Evolutionary conservation across 2,797 vertebrate genomes (phyloP), one percentile per base, ranked within the genome.

Genomic region (Peromyscus attwateri): DNA sequence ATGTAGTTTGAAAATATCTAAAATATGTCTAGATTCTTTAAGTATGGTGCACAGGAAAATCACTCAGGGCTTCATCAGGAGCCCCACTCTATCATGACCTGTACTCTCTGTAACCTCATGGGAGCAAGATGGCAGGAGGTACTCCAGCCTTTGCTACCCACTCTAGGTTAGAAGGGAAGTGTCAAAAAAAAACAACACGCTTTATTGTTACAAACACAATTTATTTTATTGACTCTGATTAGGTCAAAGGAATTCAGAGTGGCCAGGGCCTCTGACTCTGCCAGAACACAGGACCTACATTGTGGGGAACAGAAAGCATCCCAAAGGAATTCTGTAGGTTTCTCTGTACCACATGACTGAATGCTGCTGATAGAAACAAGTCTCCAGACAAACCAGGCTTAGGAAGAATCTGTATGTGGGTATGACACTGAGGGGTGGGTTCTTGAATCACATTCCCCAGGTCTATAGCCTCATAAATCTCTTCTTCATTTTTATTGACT

Each of bases 11-110:
- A 76, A 95, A 92, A 55, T 71, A 85, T 64, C 21, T 82, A 43
- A 87, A 94, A 87, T 46, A 68, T 87, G 91, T 87, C 76, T 64
- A 94, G 27, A 88, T 90, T 83, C 34, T 62, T 79, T 60, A 55
- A 89, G 16, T 88, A n/a, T 79, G 87, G 31, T 71, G 31, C 31
- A 82, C 49, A 89, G 43, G 4, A 55, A 89, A 52, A 73, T 83
- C 1, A 37, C 3, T 11, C 13, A 73, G 3, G 60, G 17, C 29
- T 92, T 88, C 14, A 64, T 84, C 40, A 79, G 70, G 60, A 77
- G 71, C 88, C 79, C 52, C 60, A 84, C 60, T 57, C 3, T 23
- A 34, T 68, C 46, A 73, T 23, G 43, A 66, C 16, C 14, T 13
- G 2, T 14, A 80, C 77, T 92, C 71, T 82, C 73, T 85, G 57